These are phyloP conservation scores for Drosophila leonis DNA, from an alignment of 2,888 invertebrate genomes.

Conservation along the genomic window DNA sequence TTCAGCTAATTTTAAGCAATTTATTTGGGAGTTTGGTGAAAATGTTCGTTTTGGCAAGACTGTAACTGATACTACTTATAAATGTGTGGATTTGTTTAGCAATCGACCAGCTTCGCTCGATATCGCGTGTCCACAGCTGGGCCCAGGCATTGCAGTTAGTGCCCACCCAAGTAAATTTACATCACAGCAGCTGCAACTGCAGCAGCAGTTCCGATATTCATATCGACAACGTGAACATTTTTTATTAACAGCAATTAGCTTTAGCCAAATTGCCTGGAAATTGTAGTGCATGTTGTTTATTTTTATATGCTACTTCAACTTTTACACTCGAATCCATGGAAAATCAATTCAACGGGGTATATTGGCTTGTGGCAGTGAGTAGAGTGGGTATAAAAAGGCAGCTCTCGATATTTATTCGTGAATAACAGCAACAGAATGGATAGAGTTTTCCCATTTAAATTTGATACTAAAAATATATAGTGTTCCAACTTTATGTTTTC, in stretches of 20 bases:
- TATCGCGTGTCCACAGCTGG: conserved; percentile 9
- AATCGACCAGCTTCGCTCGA: background rate
- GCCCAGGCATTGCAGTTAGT: background rate
- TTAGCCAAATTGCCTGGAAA: conserved; percentile 46
- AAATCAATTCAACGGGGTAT: background rate
- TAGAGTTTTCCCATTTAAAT: background rate
- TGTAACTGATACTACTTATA: conserved; percentile 1
- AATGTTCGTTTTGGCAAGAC: conserved; percentile 4
- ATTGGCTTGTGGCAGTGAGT: background rate
- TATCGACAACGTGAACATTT: conserved; percentile 40
- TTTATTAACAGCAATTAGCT: conserved; percentile 74
- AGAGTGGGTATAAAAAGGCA: background rate
- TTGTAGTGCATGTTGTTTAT: conserved; percentile 44
- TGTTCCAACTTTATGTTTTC: too few relatives aligned
- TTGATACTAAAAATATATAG: too few relatives aligned
- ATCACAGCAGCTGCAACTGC: background rate
- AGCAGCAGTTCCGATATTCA: conserved; percentile 18
- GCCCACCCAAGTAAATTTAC: conserved; percentile 12
- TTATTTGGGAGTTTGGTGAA: background rate
- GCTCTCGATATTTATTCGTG: background rate
- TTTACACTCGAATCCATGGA: background rate
- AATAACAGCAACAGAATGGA: background rate
- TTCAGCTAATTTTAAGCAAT: conserved; percentile 5
- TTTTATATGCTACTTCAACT: conserved; percentile 19
- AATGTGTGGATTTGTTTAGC: background rate